Base-by-base conservation (phyloP, 2,113 vertebrate genomes). In the Plestiodon gilberti region DNA sequence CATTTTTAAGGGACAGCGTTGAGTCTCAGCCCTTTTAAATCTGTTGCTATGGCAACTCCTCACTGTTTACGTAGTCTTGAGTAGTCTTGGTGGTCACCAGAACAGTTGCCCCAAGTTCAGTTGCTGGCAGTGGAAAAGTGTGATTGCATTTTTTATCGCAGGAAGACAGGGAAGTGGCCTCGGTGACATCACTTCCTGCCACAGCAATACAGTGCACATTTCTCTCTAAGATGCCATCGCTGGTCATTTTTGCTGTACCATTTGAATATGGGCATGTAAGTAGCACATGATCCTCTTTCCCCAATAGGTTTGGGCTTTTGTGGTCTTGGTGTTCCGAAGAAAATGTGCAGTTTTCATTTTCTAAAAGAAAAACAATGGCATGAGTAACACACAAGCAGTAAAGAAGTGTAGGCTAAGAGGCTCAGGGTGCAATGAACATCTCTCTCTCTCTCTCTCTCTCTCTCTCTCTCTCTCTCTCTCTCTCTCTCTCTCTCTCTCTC, bases 21-120 rank as follows among this genome's bases (percentile, higher is more conserved):
- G 15, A 0, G 6, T n/a, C 62, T 40, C 74, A 80, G 79, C 14
- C 59, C 43, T 0, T 0, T 80, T 64, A 23, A 0, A 1, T 2
- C 25, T 0, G 10, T 4, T 82, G 85, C 91, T 93, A 95, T 10
- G 85, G 88, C 40, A 88, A 92, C 64, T 93, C 88, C 33, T 93
- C 85, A 0, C 64, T 40, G 2, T 71, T 0, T 0, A 85, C 89
- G 75, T 40, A 59, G 23, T 92, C 93, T 84, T 95, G 94, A 0
- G 92, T 93, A 2, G 97, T 97, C 94, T 97, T 97, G 71, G 96
- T 96, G 91, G 97, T 97, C 90, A 97, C 97, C 86, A 97, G 91
- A 1, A 93, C 95, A 0, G 96, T 95, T 76, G 97, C 94, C 1
- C 97, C 97, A 85, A 97, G 94, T 88, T 97, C 97, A 0, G 96